A percentile compares a stretch with the other conserved stretches of the same genome.
phyloP scores from a whole-genome alignment of 2,888 invertebrate genomes.

The Tricholauxania praeusta region DNA sequence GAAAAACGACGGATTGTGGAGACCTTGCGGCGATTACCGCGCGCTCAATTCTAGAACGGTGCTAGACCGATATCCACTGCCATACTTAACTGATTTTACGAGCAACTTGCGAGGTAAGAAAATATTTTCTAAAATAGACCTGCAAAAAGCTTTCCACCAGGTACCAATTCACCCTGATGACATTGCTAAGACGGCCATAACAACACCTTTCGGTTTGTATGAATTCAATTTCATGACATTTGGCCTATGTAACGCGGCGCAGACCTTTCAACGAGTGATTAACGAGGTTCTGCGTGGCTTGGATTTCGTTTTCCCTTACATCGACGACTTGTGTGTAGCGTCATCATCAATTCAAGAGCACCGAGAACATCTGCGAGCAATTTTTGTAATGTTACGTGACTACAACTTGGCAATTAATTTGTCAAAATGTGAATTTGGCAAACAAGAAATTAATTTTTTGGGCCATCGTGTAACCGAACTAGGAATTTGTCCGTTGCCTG shows the following conservation, averaged over 20 bases:
- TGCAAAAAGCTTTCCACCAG: slow-evolving; percentile 2
- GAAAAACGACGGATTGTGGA: too few species aligned
- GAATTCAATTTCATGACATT: slow-evolving; percentile 35
- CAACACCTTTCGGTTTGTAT: slow-evolving; percentile 37
- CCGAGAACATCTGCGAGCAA: slow-evolving; percentile 11
- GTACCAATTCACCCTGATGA: slow-evolving; percentile 26
- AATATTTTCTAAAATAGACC: neutral
- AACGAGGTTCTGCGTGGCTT: slow-evolving; percentile 24
- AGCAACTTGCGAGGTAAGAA: neutral
- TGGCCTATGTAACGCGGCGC: slow-evolving; percentile 30
- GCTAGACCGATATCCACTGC: neutral
- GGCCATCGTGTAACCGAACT: slow-evolving; percentile 40
- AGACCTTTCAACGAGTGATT: slow-evolving; percentile 34
- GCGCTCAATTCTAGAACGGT: too few species aligned
- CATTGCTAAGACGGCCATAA: slow-evolving; percentile 33
- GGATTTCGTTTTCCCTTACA: slow-evolving; percentile 35
- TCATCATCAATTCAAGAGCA: slow-evolving; percentile 28
- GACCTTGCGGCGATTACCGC: too few species aligned
- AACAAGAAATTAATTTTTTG: slow-evolving; percentile 30
- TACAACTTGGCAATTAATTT: slow-evolving; percentile 31
- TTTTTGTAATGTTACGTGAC: slow-evolving; percentile 24
- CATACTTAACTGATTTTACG: neutral
- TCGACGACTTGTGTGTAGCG: slow-evolving; percentile 28
- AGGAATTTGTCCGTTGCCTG: slow-evolving; percentile 42
- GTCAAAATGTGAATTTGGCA: slow-evolving; percentile 32